Percentiles rank a stretch among this genome's conserved stretches.
phyloP scores from a whole-genome alignment of 2,797 vertebrate species.

The Sebastes itinus region DNA sequence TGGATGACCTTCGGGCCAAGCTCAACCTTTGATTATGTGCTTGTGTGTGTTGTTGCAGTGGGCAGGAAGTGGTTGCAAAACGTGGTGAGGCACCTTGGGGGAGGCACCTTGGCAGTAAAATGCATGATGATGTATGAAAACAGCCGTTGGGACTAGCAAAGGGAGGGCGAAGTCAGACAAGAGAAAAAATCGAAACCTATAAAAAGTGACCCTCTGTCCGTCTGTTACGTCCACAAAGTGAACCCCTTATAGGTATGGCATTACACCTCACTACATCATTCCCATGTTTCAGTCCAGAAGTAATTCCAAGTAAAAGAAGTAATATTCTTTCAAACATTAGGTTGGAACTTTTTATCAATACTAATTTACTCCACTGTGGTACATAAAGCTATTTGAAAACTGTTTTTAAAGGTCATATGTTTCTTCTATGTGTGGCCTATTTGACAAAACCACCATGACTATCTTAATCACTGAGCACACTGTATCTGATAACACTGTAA shows the following conservation, averaged over 20 bases:
- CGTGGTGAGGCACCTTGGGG: constrained; percentile 8
- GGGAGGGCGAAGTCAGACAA: background rate
- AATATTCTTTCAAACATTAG: background rate
- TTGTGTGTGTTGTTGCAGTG: background rate
- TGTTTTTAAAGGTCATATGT: background rate
- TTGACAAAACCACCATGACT: background rate
- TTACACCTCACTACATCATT: background rate
- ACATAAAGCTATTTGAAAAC: background rate
- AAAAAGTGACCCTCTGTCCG: background rate
- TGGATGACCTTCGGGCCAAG: constrained; percentile 17
- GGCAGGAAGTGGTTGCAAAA: constrained; percentile 16
- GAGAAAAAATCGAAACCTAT: background rate
- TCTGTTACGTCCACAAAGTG: background rate
- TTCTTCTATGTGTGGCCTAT: background rate
- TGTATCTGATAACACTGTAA: background rate
- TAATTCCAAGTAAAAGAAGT: background rate
- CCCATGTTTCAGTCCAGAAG: background rate
- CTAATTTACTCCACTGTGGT: background rate
- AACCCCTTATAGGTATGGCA: background rate
- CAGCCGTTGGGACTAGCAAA: constrained; percentile 4
- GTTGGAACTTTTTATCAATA: background rate
- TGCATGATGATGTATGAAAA: constrained; percentile 11
- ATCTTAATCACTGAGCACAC: background rate
- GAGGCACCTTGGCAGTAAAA: constrained; percentile 29
- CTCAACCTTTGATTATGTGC: background rate